Base-by-base conservation (phyloP, 2,888 invertebrate genomes). In the Ernsta delagoae region DNA sequence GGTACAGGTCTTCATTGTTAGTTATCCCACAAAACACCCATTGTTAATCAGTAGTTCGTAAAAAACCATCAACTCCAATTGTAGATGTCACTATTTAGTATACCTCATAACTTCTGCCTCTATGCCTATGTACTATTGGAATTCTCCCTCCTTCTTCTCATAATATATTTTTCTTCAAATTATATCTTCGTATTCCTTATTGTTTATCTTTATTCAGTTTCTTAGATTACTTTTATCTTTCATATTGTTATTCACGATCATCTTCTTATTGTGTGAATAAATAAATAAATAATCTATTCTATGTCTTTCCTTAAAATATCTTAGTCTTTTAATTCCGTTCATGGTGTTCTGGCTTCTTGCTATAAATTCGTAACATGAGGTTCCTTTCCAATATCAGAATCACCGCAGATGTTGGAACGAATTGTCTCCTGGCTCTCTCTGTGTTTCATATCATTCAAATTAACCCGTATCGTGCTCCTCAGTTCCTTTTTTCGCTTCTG, bases 401-500 rank as follows among this genome's bases (percentile, higher is more conserved):
- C 62, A 11, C 41, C 41, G 12, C 57, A 50, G 36, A 65, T 53
- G 41, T 63, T 57, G 1, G 68, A 63, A 12, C 57, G 48, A n/a
- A 69, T 69, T 6, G 68, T 69, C 43, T 69, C 68, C 50, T 69
- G 68, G 48, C 68, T 69, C 50, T 63, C 68, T 59, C 68, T 69
- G 24, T 69, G 68, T 50, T 63, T 69, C 11, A 63, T 36, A 6
- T 65, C 57, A 11, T 65, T 31, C 11, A 63, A 59, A 66, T 65
- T 53, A 16, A 59, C 59, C 8, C 48, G 67, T 11, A 60, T 71
- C 16, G 72, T 71, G 50, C 67, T 76, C 43, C 68, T 70, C 11
- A 72, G 66, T 39, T 70, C 71, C 59, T 67, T 67, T 53, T 70
- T 74, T 59, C 66, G 71, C 12, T 45, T 16, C 24, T 59, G 70